Base-by-base conservation (phyloP, 2,113 vertebrate species). In the Telmatochromis bifrenatus region DNA sequence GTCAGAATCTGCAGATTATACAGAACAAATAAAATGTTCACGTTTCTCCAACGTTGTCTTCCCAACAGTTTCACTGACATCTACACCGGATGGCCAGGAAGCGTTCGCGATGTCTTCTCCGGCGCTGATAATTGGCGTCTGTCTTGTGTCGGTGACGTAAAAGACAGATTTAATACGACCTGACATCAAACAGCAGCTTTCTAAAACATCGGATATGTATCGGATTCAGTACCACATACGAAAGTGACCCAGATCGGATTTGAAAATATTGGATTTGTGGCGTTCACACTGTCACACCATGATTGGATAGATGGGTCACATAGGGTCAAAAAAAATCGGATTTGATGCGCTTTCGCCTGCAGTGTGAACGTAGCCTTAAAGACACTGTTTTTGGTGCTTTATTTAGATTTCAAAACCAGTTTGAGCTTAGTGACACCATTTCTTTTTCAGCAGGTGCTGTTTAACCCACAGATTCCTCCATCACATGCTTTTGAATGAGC, bases 291-390 rank as follows among this genome's bases (percentile, higher is more conserved):
- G 42, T 45, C 6, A 45, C 0, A 15, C 3, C 13, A 45, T 45
- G 13, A 45, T 45, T 0, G 0, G 42, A 15, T 45, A 45, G 21
- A 21, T 45, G 13, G 0, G 42, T 15, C 13, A 0, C 42, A 7
- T 0, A 45, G 42, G 42, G 2, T 1, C 13, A 45, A 45, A 15
- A 15, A 0, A 45, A 15, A 0, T 45, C 0, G 0, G 42, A 45
- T 45, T 45, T 45, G 13, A 45, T 15, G 13, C 13, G 13, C 13
- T 45, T 45, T 45, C 6, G 2, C 42, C 42, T 45, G 42, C 42
- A 45, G 42, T 15, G 13, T 45, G 13, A 45, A 45, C 13, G 3
- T 4, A 45, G 42, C 42, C 13, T 49, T 13, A 28, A 51, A 51
- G 49, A 83, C 13, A 2, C 54, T 5, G 5, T 11, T 15, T 7